Evolutionary conservation across 2,113 vertebrate genomes (phyloP), one percentile per base, ranked within the genome.

Genomic region (Tapirus terrestris): DNA sequence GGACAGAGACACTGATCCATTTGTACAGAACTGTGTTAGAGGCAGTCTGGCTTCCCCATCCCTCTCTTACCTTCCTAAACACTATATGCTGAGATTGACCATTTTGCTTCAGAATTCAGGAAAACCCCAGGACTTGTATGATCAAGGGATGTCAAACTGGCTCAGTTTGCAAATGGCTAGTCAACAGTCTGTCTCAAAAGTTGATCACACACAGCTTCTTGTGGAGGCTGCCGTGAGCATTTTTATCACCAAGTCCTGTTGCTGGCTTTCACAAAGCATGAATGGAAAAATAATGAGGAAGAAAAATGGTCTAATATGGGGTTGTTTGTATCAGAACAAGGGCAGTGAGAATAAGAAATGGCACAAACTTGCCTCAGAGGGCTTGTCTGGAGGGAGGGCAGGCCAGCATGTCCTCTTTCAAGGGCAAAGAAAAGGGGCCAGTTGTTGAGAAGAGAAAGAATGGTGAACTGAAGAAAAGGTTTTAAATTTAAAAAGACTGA

Each of bases 231-330:
- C 94, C 79, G 92, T 91, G 94, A 85, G 48, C 60, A 27, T 94
- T 95, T 97, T 81, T 85, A 84, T 94, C 84, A 72, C 70, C 68
- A 79, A 76, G 86, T 61, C 82, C 83, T 63, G 33, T 87, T 31
- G 72, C 84, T n/a, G 53, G 53, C 23, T 79, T 90, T 91, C 94
- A 91, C 89, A 96, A 92, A 86, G 87, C 84, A 79, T 89, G 91
- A 97, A 94, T 91, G 95, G 92, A 36, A 93, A 96, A 96, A 98
- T 96, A 98, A 98, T 88, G 92, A 96, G 92, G 70, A 84, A 67
- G 76, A 94, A 95, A 98, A 94, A 68, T 48, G 92, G 79, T 81
- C 89, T 96, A 84, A 96, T 39, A 31, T 23, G 60, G 51, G 36
- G 48, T 70, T 53, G 88, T 85, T 90, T 39, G 13, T 85, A 77